Evolutionary conservation across 1,140 invertebrate species (phyloP).

Genomic region (Muscidifurax raptorellus): DNA sequence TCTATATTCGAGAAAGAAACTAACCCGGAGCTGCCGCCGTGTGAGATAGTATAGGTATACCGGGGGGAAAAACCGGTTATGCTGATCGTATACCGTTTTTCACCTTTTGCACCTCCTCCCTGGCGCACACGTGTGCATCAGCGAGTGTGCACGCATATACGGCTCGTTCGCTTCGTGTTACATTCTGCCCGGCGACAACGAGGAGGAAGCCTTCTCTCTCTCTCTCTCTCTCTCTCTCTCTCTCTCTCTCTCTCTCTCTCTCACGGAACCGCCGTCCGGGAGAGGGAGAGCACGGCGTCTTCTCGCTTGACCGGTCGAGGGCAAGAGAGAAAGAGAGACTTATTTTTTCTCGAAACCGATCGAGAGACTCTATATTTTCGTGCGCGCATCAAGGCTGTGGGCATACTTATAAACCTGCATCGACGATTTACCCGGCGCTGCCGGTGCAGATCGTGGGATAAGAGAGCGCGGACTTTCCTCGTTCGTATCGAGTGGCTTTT

Average conservation of each 20-base stretch:
- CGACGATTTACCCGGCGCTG: too few relatives aligned
- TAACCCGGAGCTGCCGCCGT: conserved; percentile 39
- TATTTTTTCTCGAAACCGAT: conserved; percentile 9
- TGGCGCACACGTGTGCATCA: conserved; percentile 48
- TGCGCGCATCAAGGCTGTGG: too few relatives aligned
- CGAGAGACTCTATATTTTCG: not conserved
- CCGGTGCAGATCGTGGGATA: too few relatives aligned
- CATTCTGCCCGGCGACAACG: conserved; percentile 15
- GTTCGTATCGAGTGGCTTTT: too few relatives aligned
- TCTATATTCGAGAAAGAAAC: conserved; percentile 49
- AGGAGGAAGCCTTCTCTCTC: not conserved
- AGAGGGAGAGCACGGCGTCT: not conserved
- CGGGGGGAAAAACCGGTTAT: conserved; percentile 68
- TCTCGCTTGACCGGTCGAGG: conserved; percentile 3
- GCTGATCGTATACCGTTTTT: conserved; percentile 72
- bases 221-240: conserved; percentile 30
- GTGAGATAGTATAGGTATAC: conserved; percentile 3
- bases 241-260: not conserved
- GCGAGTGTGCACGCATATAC: conserved; percentile 10
- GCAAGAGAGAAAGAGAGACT: too few relatives aligned
- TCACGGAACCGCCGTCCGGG: not conserved
- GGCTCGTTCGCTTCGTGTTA: not conserved
- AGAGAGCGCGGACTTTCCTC: too few relatives aligned
- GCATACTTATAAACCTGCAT: too few relatives aligned
- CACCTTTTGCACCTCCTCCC: conserved; percentile 67